A percentile compares a stretch with the other conserved stretches of the same genome.
These are phyloP conservation scores for Sarcophaga variegata DNA, from an alignment of 2,888 invertebrate genomes.

Conservation along the genomic window DNA sequence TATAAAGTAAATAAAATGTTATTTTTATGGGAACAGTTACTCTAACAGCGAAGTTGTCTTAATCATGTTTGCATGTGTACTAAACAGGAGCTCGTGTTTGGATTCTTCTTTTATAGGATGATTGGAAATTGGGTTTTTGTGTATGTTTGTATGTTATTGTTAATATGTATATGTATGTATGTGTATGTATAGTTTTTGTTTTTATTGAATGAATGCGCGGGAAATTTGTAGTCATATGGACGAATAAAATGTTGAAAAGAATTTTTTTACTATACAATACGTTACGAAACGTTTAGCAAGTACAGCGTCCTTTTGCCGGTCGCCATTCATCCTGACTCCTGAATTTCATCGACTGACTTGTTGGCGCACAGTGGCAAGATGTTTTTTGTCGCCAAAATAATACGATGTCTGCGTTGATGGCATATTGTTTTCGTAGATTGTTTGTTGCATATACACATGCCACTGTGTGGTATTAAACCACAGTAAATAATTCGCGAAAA, in stretches of 20 bases:
- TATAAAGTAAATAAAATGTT: neutral
- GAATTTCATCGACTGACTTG: conserved; percentile 70
- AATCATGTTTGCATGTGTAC: conserved; percentile 75
- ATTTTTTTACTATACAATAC: conserved; percentile 56
- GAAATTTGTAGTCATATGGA: conserved; percentile 74
- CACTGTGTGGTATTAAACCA: neutral
- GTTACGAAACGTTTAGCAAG: conserved; percentile 61
- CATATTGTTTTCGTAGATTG: conserved; percentile 61
- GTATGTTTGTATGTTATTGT: conserved; percentile 28
- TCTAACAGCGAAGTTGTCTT: conserved; percentile 72
- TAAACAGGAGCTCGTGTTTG: conserved; percentile 73
- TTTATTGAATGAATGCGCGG: conserved; percentile 72
- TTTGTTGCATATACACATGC: conserved; percentile 59
- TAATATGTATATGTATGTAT: conserved; percentile 49
- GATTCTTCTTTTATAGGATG: conserved; percentile 76
- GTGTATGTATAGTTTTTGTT: conserved; percentile 37
- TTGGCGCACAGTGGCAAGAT: conserved; percentile 65
- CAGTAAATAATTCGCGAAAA: neutral
- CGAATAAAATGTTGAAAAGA: conserved; percentile 55
- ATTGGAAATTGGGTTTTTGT: conserved; percentile 67
- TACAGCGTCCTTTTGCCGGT: conserved; percentile 71
- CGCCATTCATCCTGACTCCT: conserved; percentile 79
- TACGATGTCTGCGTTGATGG: conserved; percentile 64
- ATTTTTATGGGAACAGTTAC: conserved; percentile 13
- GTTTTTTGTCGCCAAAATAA: conserved; percentile 68